Evolutionary conservation across 2,113 vertebrate species (phyloP).

Genomic region (Cavia aperea): DNA sequence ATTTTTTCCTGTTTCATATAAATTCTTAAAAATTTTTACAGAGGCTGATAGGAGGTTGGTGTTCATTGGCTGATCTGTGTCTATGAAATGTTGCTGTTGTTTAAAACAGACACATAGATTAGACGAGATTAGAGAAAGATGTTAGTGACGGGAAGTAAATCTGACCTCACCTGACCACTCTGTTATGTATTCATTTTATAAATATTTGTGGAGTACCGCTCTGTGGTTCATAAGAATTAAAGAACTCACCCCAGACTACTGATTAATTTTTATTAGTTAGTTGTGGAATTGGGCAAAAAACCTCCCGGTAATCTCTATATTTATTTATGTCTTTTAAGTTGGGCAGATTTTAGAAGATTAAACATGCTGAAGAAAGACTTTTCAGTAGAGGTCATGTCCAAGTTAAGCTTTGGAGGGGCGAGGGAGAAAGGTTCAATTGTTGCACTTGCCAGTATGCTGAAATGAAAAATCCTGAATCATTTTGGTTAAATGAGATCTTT

Average conservation of each 20-base stretch:
- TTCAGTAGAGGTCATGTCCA: slow-evolving; percentile 23
- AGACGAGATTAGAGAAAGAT: neutral
- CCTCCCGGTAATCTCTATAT: neutral
- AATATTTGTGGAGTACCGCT: neutral
- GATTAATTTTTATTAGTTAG: slow-evolving; percentile 39
- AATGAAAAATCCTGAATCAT: neutral
- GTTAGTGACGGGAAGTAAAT: neutral
- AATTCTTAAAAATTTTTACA: neutral
- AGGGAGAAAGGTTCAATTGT: neutral
- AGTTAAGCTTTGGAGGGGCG: neutral
- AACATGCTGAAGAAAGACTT: slow-evolving; percentile 37
- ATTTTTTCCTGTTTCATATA: neutral
- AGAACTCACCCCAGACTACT: neutral
- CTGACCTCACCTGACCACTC: neutral
- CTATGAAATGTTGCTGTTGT: neutral
- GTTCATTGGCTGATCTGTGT: neutral
- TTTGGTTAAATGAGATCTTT: slow-evolving; percentile 37
- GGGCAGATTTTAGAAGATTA: slow-evolving; percentile 11
- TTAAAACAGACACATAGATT: neutral
- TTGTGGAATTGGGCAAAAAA: slow-evolving; percentile 5
- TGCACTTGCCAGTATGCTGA: neutral
- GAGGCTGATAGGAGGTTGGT: neutral
- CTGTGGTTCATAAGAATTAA: slow-evolving; percentile 19
- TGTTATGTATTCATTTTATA: slow-evolving; percentile 12
- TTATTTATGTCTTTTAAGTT: neutral